Evolutionary conservation across 2,888 invertebrate genomes (phyloP).

Genomic region (Pristionchus entomophagus): DNA sequence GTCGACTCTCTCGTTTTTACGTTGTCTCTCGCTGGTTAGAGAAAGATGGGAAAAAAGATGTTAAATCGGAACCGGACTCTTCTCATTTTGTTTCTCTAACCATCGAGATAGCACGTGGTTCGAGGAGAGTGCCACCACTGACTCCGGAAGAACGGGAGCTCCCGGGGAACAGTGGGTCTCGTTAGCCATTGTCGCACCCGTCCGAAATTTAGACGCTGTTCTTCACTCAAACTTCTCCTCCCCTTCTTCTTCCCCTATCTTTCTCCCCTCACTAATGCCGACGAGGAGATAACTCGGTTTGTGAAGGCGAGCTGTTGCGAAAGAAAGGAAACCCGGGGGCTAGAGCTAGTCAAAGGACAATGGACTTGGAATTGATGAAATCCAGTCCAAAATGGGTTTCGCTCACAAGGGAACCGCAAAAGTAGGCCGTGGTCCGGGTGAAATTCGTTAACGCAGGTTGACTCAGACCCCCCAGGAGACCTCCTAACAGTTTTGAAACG

Average conservation of each 20-base stretch:
- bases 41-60: too few species aligned
- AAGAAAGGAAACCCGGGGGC: neutral
- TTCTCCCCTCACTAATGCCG: slow-evolving; percentile 19
- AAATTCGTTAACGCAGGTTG: too few species aligned
- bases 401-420: too few species aligned
- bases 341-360: neutral
- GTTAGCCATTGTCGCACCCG: neutral
- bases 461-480: too few species aligned
- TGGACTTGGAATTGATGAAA: slow-evolving; percentile 35
- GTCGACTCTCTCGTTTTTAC: neutral
- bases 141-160: too few species aligned
- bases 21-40: neutral
- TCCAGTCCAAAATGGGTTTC: neutral
- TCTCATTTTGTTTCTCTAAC: too few species aligned
- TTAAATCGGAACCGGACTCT: too few species aligned
- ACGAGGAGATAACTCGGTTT: slow-evolving; percentile 33
- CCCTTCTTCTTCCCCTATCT: neutral
- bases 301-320: neutral
- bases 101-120: neutral
- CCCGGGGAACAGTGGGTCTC: neutral
- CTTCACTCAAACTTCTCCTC: neutral
- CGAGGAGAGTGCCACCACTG: too few species aligned
- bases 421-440: too few species aligned
- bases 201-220: neutral
- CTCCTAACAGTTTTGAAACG: too few species aligned